Percentiles rank a stretch among this genome's conserved stretches.
Conservation (phyloP, 2,797 vertebrate genomes). For the Menidia menidia region DNA sequence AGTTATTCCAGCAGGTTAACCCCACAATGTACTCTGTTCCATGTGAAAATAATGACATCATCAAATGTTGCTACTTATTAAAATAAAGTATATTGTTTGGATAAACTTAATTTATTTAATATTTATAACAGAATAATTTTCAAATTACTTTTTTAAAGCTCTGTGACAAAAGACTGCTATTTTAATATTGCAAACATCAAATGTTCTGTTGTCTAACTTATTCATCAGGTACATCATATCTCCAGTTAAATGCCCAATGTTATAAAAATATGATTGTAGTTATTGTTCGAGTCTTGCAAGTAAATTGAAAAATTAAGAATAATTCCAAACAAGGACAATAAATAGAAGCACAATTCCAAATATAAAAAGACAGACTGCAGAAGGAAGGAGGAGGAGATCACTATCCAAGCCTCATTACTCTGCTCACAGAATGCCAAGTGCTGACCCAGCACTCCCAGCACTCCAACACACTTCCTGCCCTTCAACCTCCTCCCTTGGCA, state of each 20-base stretch:
- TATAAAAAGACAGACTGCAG: conserved; percentile 53
- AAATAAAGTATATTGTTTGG: background rate
- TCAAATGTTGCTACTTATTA: too few relatives aligned
- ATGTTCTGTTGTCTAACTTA: conserved; percentile 16
- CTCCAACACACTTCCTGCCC: conserved; percentile 61
- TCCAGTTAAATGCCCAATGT: background rate
- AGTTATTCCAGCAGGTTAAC: conserved; percentile 9
- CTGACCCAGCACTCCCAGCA: conserved; percentile 72
- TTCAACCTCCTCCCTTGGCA: conserved; percentile 63
- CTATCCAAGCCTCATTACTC: conserved; percentile 75
- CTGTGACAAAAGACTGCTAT: background rate
- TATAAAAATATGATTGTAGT: background rate
- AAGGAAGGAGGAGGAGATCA: conserved; percentile 42
- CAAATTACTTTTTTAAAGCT: background rate
- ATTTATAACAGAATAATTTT: too few relatives aligned
- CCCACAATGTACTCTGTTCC: conserved; percentile 4
- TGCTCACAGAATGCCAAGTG: conserved; percentile 68
- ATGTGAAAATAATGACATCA: background rate
- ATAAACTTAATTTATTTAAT: background rate
- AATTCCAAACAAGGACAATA: conserved; percentile 17
- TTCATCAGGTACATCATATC: conserved; percentile 7
- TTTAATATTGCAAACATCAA: background rate
- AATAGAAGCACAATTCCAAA: conserved; percentile 27
- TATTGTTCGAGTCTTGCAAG: background rate
- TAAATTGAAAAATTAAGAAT: background rate